phyloP scores from a whole-genome alignment of 2,797 vertebrate genomes.

The Varecia variegata region DNA sequence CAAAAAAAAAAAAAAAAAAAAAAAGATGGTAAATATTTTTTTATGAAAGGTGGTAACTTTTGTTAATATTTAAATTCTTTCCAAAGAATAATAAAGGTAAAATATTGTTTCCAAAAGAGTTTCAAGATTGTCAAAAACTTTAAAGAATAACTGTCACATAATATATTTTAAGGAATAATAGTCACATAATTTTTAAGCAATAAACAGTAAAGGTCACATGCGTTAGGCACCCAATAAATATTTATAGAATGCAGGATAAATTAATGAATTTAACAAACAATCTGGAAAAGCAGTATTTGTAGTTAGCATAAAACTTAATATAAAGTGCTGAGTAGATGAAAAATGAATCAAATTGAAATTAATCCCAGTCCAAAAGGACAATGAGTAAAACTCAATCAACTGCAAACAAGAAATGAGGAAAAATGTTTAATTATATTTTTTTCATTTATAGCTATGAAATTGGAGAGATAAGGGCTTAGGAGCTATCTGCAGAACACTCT shows the following conservation, averaged over 20 bases:
- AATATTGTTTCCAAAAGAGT: background rate
- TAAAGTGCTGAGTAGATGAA: background rate
- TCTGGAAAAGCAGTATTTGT: background rate
- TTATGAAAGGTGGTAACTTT: background rate
- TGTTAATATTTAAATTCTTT: conserved; percentile 38
- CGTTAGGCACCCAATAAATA: conserved; percentile 2
- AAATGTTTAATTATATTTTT: background rate
- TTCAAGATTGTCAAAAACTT: background rate
- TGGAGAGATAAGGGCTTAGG: background rate
- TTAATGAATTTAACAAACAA: background rate
- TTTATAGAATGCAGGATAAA: background rate
- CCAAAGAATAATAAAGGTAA: background rate
- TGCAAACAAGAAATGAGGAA: background rate
- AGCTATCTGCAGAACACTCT: background rate
- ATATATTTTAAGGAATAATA: background rate
- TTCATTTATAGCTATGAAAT: background rate
- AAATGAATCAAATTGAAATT: background rate
- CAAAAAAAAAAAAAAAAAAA: too few species aligned
- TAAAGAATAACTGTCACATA: background rate
- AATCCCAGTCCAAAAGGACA: background rate
- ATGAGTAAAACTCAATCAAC: background rate
- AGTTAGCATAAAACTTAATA: background rate
- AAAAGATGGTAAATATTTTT: background rate
- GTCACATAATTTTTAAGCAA: background rate
- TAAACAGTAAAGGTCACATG: background rate